phyloP scores from a whole-genome alignment of 1,140 invertebrate genomes.

The Camponotus vicinus region DNA sequence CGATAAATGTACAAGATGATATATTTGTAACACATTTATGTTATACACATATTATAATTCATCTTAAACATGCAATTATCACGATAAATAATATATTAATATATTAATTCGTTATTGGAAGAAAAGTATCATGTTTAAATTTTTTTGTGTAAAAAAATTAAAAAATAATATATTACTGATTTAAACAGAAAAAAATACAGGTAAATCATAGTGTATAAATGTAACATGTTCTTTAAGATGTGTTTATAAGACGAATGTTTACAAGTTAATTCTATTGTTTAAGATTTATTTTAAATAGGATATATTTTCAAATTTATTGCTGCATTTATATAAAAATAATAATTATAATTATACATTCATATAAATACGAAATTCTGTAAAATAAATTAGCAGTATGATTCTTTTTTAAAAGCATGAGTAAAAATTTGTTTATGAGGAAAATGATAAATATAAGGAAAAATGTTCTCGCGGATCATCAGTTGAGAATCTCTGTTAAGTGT shows the following conservation, averaged over 20 bases:
- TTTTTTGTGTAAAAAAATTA: background rate
- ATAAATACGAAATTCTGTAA: background rate
- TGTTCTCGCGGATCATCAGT: background rate
- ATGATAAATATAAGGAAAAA: background rate
- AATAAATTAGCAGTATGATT: background rate
- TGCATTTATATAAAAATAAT: background rate
- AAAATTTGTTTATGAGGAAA: background rate
- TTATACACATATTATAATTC: background rate
- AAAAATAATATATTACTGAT: background rate
- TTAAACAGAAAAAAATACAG: background rate
- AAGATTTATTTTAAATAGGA: no score
- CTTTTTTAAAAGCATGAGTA: background rate
- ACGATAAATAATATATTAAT: background rate
- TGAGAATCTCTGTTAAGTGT: slow-evolving; percentile 20
- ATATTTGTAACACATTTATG: background rate
- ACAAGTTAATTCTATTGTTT: background rate
- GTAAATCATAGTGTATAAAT: background rate
- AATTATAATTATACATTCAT: background rate
- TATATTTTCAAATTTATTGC: background rate
- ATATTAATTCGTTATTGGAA: slow-evolving; percentile 6
- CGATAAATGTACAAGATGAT: background rate
- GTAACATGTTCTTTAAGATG: background rate
- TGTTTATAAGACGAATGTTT: background rate
- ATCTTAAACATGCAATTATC: background rate
- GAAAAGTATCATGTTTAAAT: background rate